Percentiles rank a stretch among this genome's conserved stretches.
phyloP scores from a whole-genome alignment of 2,888 invertebrate genomes.

The Clivina fossor region DNA sequence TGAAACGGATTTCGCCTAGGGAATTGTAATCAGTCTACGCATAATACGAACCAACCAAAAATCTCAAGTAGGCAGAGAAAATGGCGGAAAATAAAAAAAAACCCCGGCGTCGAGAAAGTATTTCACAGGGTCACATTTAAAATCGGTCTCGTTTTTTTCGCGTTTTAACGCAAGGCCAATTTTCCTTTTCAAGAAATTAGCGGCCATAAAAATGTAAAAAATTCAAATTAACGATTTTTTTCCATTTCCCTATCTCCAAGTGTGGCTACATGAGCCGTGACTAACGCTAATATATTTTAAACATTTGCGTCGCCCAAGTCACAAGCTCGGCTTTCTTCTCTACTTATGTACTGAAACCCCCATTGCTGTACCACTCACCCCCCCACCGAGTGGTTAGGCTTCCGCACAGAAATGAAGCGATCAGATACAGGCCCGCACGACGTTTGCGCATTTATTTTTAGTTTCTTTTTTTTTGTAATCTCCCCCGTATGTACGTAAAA shows the following conservation, averaged over 20 bases:
- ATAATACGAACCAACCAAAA: too few relatives aligned
- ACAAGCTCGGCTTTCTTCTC: too few relatives aligned
- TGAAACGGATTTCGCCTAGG: too few relatives aligned
- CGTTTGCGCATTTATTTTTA: slow-evolving; percentile 29
- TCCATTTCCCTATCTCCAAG: slow-evolving; percentile 30
- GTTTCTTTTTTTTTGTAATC: slow-evolving; percentile 27
- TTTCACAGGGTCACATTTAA: slow-evolving; percentile 28
- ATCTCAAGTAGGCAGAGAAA: too few relatives aligned
- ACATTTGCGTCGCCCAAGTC: slow-evolving; percentile 22
- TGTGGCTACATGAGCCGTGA: slow-evolving; percentile 32
- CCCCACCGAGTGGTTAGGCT: not conserved
- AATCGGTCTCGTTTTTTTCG: slow-evolving; percentile 29
- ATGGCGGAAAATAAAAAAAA: too few relatives aligned
- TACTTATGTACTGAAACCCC: not conserved
- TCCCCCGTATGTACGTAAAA: slow-evolving; percentile 13
- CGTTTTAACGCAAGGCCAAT: slow-evolving; percentile 30
- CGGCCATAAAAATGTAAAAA: slow-evolving; percentile 34
- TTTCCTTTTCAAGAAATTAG: slow-evolving; percentile 32
- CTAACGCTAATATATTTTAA: slow-evolving; percentile 34
- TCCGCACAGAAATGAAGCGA: slow-evolving; percentile 9
- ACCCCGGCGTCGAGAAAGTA: too few relatives aligned
- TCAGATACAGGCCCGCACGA: slow-evolving; percentile 19
- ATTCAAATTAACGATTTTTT: slow-evolving; percentile 34
- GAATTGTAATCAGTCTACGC: too few relatives aligned
- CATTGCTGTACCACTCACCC: not conserved